phyloP scores from a whole-genome alignment of 2,113 vertebrate genomes.

The Scophthalmus maximus region DNA sequence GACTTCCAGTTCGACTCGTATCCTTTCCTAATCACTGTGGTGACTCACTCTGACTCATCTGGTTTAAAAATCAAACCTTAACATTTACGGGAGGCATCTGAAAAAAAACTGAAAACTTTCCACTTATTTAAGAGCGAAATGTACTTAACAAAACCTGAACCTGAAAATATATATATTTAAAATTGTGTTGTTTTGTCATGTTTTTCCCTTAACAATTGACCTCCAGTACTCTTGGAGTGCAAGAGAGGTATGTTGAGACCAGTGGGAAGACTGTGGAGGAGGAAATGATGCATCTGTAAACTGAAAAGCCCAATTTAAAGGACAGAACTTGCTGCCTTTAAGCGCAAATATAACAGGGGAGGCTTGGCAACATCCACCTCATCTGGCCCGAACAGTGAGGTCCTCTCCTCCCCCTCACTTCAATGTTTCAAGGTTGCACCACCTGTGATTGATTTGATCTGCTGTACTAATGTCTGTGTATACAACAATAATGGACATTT shows the following conservation, averaged over 20 bases:
- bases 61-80: conserved; percentile 39
- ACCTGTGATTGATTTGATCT: background rate
- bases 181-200: background rate
- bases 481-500: conserved; percentile 1
- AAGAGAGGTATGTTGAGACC: conserved; percentile 90
- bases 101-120: conserved; percentile 11
- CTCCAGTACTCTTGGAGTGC: conserved; percentile 89
- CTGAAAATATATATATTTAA: background rate
- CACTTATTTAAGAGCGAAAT: background rate
- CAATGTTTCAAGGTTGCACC: conserved; percentile 36
- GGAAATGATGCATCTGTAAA: conserved; percentile 88
- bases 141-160: background rate
- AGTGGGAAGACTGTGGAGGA: conserved; percentile 86
- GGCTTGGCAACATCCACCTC: conserved; percentile 46
- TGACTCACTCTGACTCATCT: conserved; percentile 73
- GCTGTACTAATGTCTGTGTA: background rate
- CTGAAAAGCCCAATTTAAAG: conserved; percentile 23
- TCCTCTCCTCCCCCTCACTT: background rate
- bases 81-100: conserved; percentile 21
- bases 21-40: conserved; percentile 82
- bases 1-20: conserved; percentile 97
- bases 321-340: conserved; percentile 32
- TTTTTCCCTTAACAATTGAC: conserved; percentile 83
- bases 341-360: conserved; percentile 21
- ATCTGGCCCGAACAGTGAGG: conserved; percentile 49